phyloP scores from a whole-genome alignment of 2,113 vertebrate genomes.

The Silurus meridionalis region DNA sequence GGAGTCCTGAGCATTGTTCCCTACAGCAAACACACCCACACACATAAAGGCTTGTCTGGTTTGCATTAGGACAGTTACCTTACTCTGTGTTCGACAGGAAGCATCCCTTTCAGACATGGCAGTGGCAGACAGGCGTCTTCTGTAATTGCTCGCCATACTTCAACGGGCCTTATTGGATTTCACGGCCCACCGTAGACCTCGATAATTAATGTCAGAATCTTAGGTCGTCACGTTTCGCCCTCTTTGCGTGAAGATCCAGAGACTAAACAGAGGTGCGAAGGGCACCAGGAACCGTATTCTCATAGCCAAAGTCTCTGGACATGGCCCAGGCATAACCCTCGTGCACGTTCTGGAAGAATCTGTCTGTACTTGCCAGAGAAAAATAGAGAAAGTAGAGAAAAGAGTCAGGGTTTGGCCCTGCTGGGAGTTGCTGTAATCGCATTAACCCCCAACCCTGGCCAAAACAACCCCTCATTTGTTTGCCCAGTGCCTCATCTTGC shows the following conservation, averaged over 20 bases:
- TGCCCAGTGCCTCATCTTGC: slow-evolving; percentile 41
- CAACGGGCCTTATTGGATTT: slow-evolving; percentile 54
- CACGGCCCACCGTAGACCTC: slow-evolving; percentile 45
- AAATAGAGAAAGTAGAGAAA: neutral
- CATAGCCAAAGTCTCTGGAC: slow-evolving; percentile 4
- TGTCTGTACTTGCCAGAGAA: neutral
- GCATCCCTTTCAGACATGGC: slow-evolving; percentile 48
- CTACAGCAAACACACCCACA: slow-evolving; percentile 22
- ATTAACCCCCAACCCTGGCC: slow-evolving; percentile 52
- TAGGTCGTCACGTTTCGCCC: slow-evolving; percentile 31
- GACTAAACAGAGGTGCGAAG: slow-evolving; percentile 48
- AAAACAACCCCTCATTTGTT: slow-evolving; percentile 54
- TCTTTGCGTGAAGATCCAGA: slow-evolving; percentile 28
- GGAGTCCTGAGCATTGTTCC: neutral
- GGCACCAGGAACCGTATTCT: slow-evolving; percentile 41
- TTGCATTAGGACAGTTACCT: slow-evolving; percentile 56
- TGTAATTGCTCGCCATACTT: slow-evolving; percentile 50
- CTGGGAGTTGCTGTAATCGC: slow-evolving; percentile 50
- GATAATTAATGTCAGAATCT: slow-evolving; percentile 56
- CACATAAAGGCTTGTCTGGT: slow-evolving; percentile 38
- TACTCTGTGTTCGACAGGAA: slow-evolving; percentile 56
- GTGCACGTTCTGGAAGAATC: neutral
- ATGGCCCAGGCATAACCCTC: slow-evolving; percentile 43
- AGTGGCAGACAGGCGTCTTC: slow-evolving; percentile 52
- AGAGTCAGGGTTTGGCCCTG: slow-evolving; percentile 37